Conservation (phyloP, 2,113 vertebrate species). For the Campylomormyrus numenius region DNA sequence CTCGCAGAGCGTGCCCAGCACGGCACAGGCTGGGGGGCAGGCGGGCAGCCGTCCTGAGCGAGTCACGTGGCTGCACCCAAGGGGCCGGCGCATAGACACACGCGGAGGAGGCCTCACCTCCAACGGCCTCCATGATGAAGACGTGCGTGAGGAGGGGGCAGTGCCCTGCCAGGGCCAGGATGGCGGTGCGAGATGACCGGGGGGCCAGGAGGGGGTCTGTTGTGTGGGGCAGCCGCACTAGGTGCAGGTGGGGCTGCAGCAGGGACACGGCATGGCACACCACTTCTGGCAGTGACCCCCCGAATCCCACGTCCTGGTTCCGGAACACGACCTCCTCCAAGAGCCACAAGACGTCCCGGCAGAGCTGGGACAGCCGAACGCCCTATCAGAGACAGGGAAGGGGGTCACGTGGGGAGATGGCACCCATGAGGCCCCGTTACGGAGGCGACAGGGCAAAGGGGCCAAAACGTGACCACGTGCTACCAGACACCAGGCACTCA, state of each 20-base stretch:
- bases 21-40: conserved; percentile 65
- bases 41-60: neutral
- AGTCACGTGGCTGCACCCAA: neutral
- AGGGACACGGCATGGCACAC: conserved; percentile 63
- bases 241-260: conserved; percentile 51
- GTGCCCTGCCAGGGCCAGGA: conserved; percentile 50
- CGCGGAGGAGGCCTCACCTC: conserved; percentile 57
- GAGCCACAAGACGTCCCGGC: conserved; percentile 71
- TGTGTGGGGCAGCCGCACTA: conserved; percentile 44
- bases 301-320: conserved; percentile 71
- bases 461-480: neutral
- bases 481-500: neutral
- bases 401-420: neutral
- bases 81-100: neutral
- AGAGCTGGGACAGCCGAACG: conserved; percentile 59
- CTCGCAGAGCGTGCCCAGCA: conserved; percentile 69
- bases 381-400: conserved; percentile 52
- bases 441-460: too few species aligned
- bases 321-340: conserved; percentile 76
- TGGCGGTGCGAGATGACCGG: conserved; percentile 31
- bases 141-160: conserved; percentile 61
- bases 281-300: conserved; percentile 61
- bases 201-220: conserved; percentile 52
- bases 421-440: neutral
- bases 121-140: conserved; percentile 73